Evolutionary conservation across 1,140 invertebrate genomes (phyloP), one percentile per base, ranked within the genome.

Genomic region (Mylabris phalerata): DNA sequence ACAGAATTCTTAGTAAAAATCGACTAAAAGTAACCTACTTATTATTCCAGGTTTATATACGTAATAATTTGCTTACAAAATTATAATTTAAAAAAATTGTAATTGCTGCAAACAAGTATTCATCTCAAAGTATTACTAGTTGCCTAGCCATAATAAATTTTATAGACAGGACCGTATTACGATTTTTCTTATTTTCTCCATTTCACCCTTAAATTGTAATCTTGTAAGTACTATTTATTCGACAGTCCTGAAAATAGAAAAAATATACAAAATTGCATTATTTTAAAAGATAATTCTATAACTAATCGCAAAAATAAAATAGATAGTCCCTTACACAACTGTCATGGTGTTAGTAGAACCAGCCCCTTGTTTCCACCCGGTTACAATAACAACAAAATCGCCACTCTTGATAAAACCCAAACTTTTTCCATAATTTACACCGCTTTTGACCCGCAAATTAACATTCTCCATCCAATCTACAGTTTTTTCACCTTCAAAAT

Each of bases 331-430:
- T 54, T 79, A 81, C 68, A 88, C 74, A 50, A 90, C 78, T 40
- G 85, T 78, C 69, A 90, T 78, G 9, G 83, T 86, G 68, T 91
- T 90, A 32, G 88, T 89, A 62, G 80, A 85, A 13, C 88, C 88
- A 42, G 83, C 71, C 5, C 86, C 86, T 61, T 80, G 77, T 59
- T 80, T 78, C 80, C 85, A 87, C 24, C 86, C 87, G 11, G 84
- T 88, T 4, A 91, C 80, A 24, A 89, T 75, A 13, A 91, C 78
- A 2, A 91, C 70, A 4, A 80, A 74, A 67, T 88, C 86, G 3
- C 85, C 84, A 13, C 75, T 68, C 50, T 78, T 76, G 26, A 90
- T 76, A 67, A 88, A 83, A 5, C 78, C 78, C 41, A 77, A 70
- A 9, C 73, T 67, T 64, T 84, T 82, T 24, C 84, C 88, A 64